Percentiles rank a stretch among this genome's conserved stretches.
Evolutionary conservation across 2,888 invertebrate genomes (phyloP).

Genomic region (Rhagonycha fulva): DNA sequence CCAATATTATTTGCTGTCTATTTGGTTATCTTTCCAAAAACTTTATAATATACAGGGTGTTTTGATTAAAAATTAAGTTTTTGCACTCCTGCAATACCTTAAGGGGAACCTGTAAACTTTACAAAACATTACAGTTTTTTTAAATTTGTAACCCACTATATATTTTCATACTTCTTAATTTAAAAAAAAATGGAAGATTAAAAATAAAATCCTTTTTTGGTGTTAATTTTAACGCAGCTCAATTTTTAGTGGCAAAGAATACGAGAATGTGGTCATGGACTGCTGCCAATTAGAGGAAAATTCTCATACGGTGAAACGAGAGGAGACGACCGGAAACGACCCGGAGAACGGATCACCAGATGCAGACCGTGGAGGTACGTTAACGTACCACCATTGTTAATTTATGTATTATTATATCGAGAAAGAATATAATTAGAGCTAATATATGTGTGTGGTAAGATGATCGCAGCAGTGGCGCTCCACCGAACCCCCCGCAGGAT

Average conservation of each 20-base stretch:
- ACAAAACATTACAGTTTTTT: too few species aligned
- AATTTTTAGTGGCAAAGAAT: constrained; percentile 78
- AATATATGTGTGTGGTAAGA: constrained; percentile 55
- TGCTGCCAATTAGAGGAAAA: constrained; percentile 90
- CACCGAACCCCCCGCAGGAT: constrained; percentile 58
- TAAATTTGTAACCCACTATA: too few species aligned
- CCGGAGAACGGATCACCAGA: constrained; percentile 89
- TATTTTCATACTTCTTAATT: too few species aligned
- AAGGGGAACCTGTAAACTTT: too few species aligned
- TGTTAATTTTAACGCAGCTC: not conserved
- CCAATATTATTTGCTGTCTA: too few species aligned
- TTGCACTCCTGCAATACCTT: too few species aligned
- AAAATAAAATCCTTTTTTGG: not conserved
- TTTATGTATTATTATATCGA: constrained; percentile 39
- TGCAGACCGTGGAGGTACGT: constrained; percentile 72
- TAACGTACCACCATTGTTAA: constrained; percentile 53
- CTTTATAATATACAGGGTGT: too few species aligned
- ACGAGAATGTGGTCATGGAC: constrained; percentile 90
- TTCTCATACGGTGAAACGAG: constrained; percentile 79
- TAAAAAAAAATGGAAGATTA: too few species aligned
- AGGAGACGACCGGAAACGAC: constrained; percentile 76
- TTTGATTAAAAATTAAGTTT: too few species aligned
- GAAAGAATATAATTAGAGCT: constrained; percentile 42
- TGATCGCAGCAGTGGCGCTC: constrained; percentile 62
- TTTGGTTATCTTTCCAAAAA: too few species aligned